These are phyloP conservation scores for Colinus virginianus DNA, from an alignment of 2,113 vertebrate genomes.

Conservation along the genomic window DNA sequence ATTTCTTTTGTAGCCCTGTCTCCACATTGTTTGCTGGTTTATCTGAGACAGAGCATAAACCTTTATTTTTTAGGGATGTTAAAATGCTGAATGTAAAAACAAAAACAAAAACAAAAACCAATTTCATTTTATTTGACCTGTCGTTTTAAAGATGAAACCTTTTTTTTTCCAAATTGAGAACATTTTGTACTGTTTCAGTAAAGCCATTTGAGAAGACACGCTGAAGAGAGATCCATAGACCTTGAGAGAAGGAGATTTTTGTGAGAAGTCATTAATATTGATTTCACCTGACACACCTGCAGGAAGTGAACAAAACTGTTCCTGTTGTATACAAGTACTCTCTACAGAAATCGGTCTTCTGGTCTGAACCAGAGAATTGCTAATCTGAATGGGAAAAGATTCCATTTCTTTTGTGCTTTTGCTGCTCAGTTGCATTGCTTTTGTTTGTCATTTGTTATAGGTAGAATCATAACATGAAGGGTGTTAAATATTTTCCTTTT, in stretches of 20 bases:
- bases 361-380: background rate
- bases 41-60: background rate
- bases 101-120: background rate
- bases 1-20: background rate
- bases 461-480: background rate
- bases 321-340: background rate
- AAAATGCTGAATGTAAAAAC: background rate
- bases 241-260: background rate
- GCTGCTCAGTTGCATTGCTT: background rate
- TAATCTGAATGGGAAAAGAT: background rate
- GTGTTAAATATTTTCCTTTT: background rate
- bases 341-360: background rate
- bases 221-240: background rate
- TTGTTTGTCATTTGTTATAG: background rate
- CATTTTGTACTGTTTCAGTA: constrained; percentile 2
- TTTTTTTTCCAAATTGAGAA: background rate
- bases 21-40: background rate
- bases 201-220: constrained; percentile 3
- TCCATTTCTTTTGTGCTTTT: background rate
- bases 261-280: constrained; percentile 24
- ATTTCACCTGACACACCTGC: constrained; percentile 8
- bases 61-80: background rate
- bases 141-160: constrained; percentile 27
- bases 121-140: background rate
- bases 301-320: constrained; percentile 2